Base-by-base conservation (phyloP, 2,888 invertebrate genomes). In the Volucella inanis region DNA sequence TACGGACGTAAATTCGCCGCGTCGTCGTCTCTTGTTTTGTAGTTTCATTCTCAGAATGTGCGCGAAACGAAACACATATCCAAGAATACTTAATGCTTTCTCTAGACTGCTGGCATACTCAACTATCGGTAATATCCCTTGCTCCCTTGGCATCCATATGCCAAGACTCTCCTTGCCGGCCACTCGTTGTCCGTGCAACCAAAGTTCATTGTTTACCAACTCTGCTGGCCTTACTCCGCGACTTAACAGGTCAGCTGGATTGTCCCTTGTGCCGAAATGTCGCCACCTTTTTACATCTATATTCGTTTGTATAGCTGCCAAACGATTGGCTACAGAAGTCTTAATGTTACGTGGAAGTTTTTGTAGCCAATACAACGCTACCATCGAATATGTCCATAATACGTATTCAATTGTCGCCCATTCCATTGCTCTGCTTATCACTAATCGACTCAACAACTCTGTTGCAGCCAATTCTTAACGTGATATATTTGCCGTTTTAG, bases 181-280 rank as follows among this genome's bases (percentile, higher is more conserved):
- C 70, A 70, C 8, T 18, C 18, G 8, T 10, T 18, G 11, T 39
- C 52, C 72, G n/a, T 62, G 12, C 14, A 54, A 54, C 62, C 50
- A 62, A 22, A 6, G n/a, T 14, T 50, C 3, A 61, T n/a, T 61
- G 4, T 41, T 39, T 3, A 49, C 12, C n/a, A 71, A 6, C 22
- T 71, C 59, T 31, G 61, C 39, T 8, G 61, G 50, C 15, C 2
- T 11, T 6, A 41, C 1, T 6, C 52, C 61, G 1, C 79, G 68
- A 14, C 67, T 78, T 3, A 74, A 79, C 50, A 38, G 31, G 31
- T 84, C 79, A 0, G 79, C 79, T 38, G 74, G 31, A 31, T 31
- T 84, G 9, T 84, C 74, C n/a, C n/a, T 47, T 11, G 65, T 72
- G 12, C 55, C 55, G 55, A 54, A 45, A 6, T 45, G 45, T 22